A percentile compares a stretch with the other conserved stretches of the same genome.
Evolutionary conservation across 53 echinoderm and acorn worm species (phyloP).

Genomic region (Echinometra lucunter): DNA sequence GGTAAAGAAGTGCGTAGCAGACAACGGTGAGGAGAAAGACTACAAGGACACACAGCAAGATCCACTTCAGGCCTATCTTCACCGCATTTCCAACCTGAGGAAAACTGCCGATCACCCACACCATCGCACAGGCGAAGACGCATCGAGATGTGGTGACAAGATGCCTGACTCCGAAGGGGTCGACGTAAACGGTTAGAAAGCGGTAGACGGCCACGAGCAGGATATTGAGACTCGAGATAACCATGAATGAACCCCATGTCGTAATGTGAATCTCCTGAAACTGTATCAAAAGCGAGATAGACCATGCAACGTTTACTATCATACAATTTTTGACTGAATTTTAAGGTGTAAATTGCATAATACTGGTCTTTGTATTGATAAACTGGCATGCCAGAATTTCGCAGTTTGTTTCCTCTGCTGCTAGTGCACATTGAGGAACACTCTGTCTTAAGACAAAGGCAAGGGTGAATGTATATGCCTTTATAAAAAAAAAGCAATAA

Average conservation of each 20-base stretch:
- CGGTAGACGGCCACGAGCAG: constrained; percentile 21
- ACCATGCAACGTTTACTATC: too few relatives aligned
- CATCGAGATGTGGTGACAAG: constrained; percentile 36
- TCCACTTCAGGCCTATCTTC: not conserved
- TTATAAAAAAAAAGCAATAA: too few relatives aligned
- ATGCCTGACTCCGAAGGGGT: constrained; percentile 29
- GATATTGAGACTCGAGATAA: not conserved
- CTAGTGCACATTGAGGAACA: too few relatives aligned
- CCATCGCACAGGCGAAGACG: not conserved
- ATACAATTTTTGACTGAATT: too few relatives aligned
- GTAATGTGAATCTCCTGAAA: not conserved
- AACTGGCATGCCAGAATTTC: too few relatives aligned
- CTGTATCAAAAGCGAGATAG: not conserved
- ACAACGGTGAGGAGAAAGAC: not conserved
- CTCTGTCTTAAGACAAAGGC: too few relatives aligned
- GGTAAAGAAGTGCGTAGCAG: constrained; percentile 1
- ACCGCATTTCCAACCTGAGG: not conserved
- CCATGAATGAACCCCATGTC: not conserved
- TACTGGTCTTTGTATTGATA: too few relatives aligned
- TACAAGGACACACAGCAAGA: not conserved
- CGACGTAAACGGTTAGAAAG: constrained; percentile 18
- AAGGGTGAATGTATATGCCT: too few relatives aligned
- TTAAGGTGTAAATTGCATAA: too few relatives aligned
- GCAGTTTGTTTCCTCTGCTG: too few relatives aligned
- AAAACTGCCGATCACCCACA: not conserved